Conservation (phyloP, 1,140 invertebrate genomes). For the Gryllus bimaculatus region DNA sequence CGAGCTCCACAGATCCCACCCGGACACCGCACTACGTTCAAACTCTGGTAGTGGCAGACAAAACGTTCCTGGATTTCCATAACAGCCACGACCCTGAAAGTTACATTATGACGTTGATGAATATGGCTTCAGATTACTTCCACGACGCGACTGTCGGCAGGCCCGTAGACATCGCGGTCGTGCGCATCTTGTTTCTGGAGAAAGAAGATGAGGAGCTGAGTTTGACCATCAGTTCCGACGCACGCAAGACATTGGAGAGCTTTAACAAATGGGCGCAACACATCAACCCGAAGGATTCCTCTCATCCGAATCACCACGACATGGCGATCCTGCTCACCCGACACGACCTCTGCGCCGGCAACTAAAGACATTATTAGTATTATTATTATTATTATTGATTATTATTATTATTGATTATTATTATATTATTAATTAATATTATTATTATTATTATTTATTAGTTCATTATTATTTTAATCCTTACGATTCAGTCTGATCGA, state of each 20-base stretch:
- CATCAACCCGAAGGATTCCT: conserved; percentile 52
- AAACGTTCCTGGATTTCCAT: conserved; percentile 53
- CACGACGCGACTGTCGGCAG: conserved; percentile 56
- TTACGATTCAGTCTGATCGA: too few species aligned
- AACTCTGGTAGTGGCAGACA: conserved; percentile 52
- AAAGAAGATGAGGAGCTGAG: conserved; percentile 43
- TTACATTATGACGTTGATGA: conserved; percentile 61
- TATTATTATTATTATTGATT: too few species aligned
- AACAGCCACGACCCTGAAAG: conserved; percentile 48
- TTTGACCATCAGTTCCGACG: conserved; percentile 44
- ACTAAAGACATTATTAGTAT: too few species aligned
- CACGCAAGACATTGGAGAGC: conserved; percentile 49
- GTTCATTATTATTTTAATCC: too few species aligned
- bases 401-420: too few species aligned
- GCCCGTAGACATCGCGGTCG: conserved; percentile 55
- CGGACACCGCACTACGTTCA: conserved; percentile 39
- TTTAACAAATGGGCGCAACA: conserved; percentile 58
- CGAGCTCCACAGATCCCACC: neutral
- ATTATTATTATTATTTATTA: too few species aligned
- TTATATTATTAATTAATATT: too few species aligned
- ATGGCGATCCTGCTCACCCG: conserved; percentile 62
- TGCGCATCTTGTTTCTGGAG: conserved; percentile 44
- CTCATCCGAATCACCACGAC: conserved; percentile 58
- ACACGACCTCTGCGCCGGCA: conserved; percentile 47
- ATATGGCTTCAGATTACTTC: conserved; percentile 53